These are phyloP conservation scores for Arge pagana DNA, from an alignment of 2,888 invertebrate genomes.

Conservation along the genomic window DNA sequence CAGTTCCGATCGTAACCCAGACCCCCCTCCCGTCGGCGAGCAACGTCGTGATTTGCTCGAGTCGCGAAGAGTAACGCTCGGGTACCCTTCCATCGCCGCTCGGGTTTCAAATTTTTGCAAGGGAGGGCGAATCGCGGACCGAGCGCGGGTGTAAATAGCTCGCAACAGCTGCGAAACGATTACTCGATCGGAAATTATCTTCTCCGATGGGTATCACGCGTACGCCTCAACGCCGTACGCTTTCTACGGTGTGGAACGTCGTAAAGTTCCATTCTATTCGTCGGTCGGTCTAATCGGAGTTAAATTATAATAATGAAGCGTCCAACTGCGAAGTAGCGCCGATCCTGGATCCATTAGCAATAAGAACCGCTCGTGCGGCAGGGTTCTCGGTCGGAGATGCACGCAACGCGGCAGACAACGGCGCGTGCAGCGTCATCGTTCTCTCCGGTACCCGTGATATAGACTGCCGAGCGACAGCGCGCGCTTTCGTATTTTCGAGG, in stretches of 20 bases:
- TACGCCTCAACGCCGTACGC: neutral
- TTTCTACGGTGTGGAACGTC: neutral
- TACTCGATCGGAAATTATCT: no score
- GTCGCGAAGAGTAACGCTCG: no score
- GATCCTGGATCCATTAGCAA: slow-evolving; percentile 46
- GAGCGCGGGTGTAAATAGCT: no score
- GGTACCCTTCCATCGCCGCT: no score
- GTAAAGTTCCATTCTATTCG: neutral
- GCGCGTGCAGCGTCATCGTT: slow-evolving; percentile 53
- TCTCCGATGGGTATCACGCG: neutral
- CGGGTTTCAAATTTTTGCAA: no score
- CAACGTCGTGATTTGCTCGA: no score
- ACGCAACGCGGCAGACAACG: slow-evolving; percentile 28
- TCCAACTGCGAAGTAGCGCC: slow-evolving; percentile 22
- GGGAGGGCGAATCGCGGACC: no score
- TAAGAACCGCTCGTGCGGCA: slow-evolving; percentile 32
- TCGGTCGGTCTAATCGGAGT: slow-evolving; percentile 39
- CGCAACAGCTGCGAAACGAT: no score
- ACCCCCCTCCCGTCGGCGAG: no score
- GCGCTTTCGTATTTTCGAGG: no score
- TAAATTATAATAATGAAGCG: slow-evolving; percentile 51
- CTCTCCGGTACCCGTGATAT: slow-evolving; percentile 46
- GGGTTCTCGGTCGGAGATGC: slow-evolving; percentile 41
- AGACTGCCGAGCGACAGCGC: slow-evolving; percentile 41
- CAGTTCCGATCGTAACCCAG: no score